Evolutionary conservation across 37 sponge, comb jelly and placozoan genomes (phyloP).

Genomic region (Theonella swinhoei): DNA sequence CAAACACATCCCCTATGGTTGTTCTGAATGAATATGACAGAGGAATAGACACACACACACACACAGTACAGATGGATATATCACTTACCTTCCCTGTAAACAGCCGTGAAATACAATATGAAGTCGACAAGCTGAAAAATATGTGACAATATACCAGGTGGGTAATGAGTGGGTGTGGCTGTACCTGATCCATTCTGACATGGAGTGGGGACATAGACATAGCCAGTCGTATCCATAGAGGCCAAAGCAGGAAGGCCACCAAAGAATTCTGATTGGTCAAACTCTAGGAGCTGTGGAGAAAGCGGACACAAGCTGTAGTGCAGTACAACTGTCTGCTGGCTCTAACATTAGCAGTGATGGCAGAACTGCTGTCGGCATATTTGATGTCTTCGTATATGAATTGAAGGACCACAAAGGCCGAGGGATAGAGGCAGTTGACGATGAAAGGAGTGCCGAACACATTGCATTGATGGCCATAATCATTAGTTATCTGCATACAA

Average conservation of each 20-base stretch:
- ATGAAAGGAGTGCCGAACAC: conserved; percentile 65
- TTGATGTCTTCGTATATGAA: conserved; percentile 78
- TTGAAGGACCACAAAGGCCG: conserved; percentile 58
- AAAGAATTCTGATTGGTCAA: conserved; percentile 78
- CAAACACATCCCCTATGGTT: conserved; percentile 16
- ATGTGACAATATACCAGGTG: not conserved
- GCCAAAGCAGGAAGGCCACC: conserved; percentile 18
- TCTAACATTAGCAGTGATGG: conserved; percentile 55
- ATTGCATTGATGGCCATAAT: conserved; percentile 64
- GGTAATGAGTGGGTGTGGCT: too few relatives aligned
- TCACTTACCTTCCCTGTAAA: not conserved
- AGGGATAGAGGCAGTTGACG: conserved; percentile 73
- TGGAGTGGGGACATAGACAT: conserved; percentile 77
- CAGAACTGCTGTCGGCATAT: conserved; percentile 29
- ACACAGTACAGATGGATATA: too few relatives aligned
- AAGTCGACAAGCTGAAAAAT: conserved; percentile 30
- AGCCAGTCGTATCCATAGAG: conserved; percentile 76
- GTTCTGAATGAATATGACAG: not conserved
- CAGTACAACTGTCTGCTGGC: not conserved
- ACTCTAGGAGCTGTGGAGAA: conserved; percentile 52
- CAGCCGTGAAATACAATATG: conserved; percentile 55
- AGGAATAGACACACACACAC: too few relatives aligned
- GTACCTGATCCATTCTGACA: conserved; percentile 42
- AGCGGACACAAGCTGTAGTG: too few relatives aligned
- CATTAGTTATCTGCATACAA: conserved; percentile 57